A percentile compares a stretch with the other conserved stretches of the same genome.
phyloP scores from a whole-genome alignment of 2,888 invertebrate genomes.

The Ferrisia virgata region DNA sequence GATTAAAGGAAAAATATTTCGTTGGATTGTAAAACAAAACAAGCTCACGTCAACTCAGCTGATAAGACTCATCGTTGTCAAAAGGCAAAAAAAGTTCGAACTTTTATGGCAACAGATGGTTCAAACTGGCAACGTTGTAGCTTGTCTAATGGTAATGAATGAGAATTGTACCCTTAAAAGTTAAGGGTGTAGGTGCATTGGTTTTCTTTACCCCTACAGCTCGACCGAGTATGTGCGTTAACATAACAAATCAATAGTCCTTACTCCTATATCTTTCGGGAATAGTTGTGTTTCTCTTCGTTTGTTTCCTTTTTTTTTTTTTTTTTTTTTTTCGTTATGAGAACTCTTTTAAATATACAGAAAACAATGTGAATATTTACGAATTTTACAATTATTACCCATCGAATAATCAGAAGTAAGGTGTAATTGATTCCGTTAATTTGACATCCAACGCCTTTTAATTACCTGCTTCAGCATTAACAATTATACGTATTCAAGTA shows the following conservation, averaged over 20 bases:
- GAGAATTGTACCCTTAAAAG: conserved; percentile 2
- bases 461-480: no score
- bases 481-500: no score
- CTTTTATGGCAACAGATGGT: conserved; percentile 8
- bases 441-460: neutral
- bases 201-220: conserved; percentile 8
- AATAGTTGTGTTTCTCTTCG: neutral
- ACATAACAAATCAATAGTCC: conserved; percentile 15
- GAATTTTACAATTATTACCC: neutral
- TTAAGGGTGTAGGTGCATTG: conserved; percentile 28
- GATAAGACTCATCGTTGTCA: neutral
- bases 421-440: neutral
- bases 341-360: neutral
- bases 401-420: neutral
- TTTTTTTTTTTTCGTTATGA: neutral
- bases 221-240: neutral
- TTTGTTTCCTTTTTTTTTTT: neutral
- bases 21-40: neutral
- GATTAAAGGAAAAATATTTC: neutral
- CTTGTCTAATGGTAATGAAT: conserved; percentile 17
- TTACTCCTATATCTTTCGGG: neutral
- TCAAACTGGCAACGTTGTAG: conserved; percentile 2
- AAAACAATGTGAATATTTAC: neutral
- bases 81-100: conserved; percentile 12
- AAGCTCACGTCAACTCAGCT: neutral